These are phyloP conservation scores for Ischnus inquisitorius DNA, from an alignment of 2,888 invertebrate species.

Conservation along the genomic window DNA sequence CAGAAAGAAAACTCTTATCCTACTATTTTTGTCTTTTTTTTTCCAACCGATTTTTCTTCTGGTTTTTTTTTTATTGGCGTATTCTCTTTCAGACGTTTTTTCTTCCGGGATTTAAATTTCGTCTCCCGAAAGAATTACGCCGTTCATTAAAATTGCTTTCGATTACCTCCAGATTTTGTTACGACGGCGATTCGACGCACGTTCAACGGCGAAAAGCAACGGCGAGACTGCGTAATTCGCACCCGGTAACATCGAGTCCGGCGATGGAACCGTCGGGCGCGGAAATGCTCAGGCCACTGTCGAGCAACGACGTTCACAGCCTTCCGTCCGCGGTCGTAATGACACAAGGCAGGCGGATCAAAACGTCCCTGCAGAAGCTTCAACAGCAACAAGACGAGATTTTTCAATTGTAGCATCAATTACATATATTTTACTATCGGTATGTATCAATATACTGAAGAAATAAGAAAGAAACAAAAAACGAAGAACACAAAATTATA, in stretches of 20 bases:
- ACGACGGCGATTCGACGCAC: slow-evolving; percentile 87
- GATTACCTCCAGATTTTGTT: slow-evolving; percentile 86
- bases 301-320: slow-evolving; percentile 86
- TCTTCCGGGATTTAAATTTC: too few species aligned
- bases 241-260: slow-evolving; percentile 84
- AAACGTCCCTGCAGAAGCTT: slow-evolving; percentile 92
- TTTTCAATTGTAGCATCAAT: slow-evolving; percentile 93
- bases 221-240: slow-evolving; percentile 87
- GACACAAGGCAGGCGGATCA: slow-evolving; percentile 93
- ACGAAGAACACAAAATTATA: slow-evolving; percentile 23
- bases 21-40: too few species aligned
- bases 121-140: background rate
- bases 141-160: background rate
- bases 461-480: slow-evolving; percentile 5
- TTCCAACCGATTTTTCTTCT: too few species aligned
- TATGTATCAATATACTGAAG: slow-evolving; percentile 11
- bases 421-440: slow-evolving; percentile 41
- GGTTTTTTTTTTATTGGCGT: slow-evolving; percentile 2
- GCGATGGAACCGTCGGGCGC: slow-evolving; percentile 67
- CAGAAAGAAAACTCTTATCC: too few species aligned
- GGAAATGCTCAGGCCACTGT: slow-evolving; percentile 85
- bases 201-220: slow-evolving; percentile 87
- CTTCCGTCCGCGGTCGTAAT: slow-evolving; percentile 88
- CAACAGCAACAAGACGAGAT: slow-evolving; percentile 95
- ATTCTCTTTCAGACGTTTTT: too few species aligned